Percentiles rank a stretch among this genome's conserved stretches.
Evolutionary conservation across 2,797 vertebrate genomes (phyloP).

Genomic region (Zenarchopterus dispar): DNA sequence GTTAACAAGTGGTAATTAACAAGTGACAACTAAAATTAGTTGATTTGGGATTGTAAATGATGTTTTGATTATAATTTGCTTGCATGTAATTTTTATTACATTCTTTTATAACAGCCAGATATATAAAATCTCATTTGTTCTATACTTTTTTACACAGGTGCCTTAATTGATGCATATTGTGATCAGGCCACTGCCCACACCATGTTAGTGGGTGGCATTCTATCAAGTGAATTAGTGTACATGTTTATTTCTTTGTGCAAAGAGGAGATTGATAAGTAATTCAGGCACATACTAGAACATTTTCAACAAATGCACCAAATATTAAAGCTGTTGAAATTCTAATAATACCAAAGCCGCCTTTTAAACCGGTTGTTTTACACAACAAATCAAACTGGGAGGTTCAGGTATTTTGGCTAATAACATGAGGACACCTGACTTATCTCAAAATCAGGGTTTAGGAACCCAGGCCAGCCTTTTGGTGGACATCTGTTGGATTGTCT

Average conservation of each 20-base stretch:
- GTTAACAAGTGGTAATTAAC: too few species aligned
- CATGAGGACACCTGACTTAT: conserved; percentile 48
- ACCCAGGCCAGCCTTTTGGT: conserved; percentile 50
- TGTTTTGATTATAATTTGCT: conserved; percentile 1
- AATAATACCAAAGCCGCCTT: conserved; percentile 7
- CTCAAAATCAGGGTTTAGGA: conserved; percentile 58
- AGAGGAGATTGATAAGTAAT: not conserved
- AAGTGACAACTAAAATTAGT: not conserved
- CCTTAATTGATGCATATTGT: not conserved
- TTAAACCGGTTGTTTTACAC: conserved; percentile 23
- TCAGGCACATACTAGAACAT: conserved; percentile 9
- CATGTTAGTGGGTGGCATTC: not conserved
- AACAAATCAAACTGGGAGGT: conserved; percentile 16
- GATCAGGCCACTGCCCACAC: not conserved
- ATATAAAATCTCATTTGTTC: not conserved
- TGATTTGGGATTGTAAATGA: not conserved
- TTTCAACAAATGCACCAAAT: conserved; percentile 15
- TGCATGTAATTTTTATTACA: not conserved
- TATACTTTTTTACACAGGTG: not conserved
- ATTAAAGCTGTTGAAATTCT: conserved; percentile 26
- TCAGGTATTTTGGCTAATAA: conserved; percentile 18
- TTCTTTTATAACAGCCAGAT: not conserved
- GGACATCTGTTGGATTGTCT: conserved; percentile 71
- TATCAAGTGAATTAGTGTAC: not conserved
- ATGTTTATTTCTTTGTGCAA: not conserved